Evolutionary conservation across 2,797 vertebrate species (phyloP).

Genomic region (Clarias laeviceps): DNA sequence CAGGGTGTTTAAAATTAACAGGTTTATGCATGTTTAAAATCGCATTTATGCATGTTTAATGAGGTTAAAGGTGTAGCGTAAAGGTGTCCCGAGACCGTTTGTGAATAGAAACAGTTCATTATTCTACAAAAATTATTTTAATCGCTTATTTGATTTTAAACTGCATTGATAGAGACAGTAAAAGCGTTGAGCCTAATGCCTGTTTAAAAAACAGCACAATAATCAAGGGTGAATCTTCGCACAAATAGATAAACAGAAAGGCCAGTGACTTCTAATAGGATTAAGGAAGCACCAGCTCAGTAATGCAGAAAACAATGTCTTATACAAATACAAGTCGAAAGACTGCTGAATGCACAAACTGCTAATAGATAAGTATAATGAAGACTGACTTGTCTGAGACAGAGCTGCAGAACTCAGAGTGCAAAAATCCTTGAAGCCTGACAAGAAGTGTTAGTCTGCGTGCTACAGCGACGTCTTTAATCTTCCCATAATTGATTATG

Average conservation of each 20-base stretch:
- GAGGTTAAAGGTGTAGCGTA: background rate
- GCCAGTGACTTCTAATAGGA: background rate
- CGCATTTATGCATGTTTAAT: background rate
- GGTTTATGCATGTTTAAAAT: constrained; percentile 16
- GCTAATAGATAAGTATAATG: background rate
- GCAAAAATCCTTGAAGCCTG: background rate
- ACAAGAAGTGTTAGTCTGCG: background rate
- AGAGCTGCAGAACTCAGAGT: background rate
- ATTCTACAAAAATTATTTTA: background rate
- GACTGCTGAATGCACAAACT: background rate
- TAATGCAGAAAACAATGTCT: background rate
- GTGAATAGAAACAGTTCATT: background rate
- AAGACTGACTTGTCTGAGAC: background rate
- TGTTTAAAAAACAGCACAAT: background rate
- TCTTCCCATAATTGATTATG: constrained; percentile 8
- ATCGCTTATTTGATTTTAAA: background rate
- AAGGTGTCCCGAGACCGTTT: background rate
- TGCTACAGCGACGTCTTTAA: background rate
- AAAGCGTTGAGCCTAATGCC: background rate
- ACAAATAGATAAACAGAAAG: background rate
- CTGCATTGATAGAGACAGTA: background rate
- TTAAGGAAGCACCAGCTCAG: background rate
- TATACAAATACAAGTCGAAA: background rate
- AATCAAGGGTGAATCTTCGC: background rate
- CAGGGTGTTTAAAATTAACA: constrained; percentile 9